A percentile compares a stretch with the other conserved stretches of the same genome.
Conservation (phyloP, 2,797 vertebrate species). For the Sciurus vulgaris region DNA sequence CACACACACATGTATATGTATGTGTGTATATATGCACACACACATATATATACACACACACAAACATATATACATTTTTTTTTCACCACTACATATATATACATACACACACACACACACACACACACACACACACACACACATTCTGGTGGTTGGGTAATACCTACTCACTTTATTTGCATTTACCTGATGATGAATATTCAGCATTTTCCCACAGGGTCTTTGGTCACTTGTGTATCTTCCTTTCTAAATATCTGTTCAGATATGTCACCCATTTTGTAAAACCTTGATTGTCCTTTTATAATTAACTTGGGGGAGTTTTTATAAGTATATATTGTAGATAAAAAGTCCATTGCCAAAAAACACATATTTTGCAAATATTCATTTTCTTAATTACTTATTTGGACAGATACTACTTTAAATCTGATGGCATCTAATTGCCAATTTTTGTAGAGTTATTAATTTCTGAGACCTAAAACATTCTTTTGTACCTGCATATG, state of each 20-base stretch:
- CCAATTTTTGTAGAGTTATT: background rate
- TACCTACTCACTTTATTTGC: background rate
- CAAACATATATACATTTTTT: no score
- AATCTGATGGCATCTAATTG: slow-evolving; percentile 1
- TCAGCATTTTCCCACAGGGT: background rate
- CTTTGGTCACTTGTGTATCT: background rate
- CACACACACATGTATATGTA: no score
- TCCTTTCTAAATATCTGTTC: background rate
- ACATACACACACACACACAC: no score
- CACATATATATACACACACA: no score
- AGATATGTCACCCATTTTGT: slow-evolving; percentile 6
- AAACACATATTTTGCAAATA: background rate
- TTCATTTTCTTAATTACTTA: background rate
- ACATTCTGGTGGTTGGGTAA: background rate
- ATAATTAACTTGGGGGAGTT: background rate
- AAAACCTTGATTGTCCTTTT: background rate
- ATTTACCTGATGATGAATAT: background rate
- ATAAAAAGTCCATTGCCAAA: background rate
- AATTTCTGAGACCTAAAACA: background rate
- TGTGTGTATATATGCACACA: no score
- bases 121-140: no score
- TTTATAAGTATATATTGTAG: background rate
- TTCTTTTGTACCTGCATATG: background rate
- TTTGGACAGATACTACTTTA: background rate
- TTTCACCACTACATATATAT: no score